Evolutionary conservation across 2,797 vertebrate species (phyloP).

Genomic region (Acrossocheilus fasciatus): DNA sequence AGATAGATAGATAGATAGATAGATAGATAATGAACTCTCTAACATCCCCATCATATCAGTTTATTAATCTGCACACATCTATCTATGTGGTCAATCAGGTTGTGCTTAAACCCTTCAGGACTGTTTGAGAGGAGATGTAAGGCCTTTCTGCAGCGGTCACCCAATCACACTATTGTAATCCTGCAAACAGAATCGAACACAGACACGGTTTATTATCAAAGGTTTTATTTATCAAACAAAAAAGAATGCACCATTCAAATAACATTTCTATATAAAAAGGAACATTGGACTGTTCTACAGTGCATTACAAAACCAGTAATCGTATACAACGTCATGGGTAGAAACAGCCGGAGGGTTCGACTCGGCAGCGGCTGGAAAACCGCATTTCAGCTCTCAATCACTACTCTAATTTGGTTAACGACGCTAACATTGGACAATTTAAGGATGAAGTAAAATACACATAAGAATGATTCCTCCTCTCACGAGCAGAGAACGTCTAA

Average conservation of each 20-base stretch:
- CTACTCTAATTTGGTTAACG: slow-evolving; percentile 92
- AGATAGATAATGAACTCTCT: not conserved
- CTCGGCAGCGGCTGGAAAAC: slow-evolving; percentile 69
- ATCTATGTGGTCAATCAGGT: not conserved
- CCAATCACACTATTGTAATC: not conserved
- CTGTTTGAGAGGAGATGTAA: not conserved
- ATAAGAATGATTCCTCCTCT: slow-evolving; percentile 67
- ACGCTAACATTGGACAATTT: slow-evolving; percentile 81
- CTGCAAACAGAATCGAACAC: not conserved
- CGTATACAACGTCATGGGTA: slow-evolving; percentile 91
- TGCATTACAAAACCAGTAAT: slow-evolving; percentile 93
- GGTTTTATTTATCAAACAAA: slow-evolving; percentile 97
- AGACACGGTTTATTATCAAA: slow-evolving; percentile 89
- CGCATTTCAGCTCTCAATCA: slow-evolving; percentile 86
- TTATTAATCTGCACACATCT: not conserved
- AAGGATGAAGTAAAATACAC: slow-evolving; percentile 78
- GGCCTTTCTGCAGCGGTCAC: not conserved
- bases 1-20: not conserved
- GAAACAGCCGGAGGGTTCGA: slow-evolving; percentile 80
- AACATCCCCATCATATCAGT: not conserved
- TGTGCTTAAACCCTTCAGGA: not conserved
- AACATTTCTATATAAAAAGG: slow-evolving; percentile 97
- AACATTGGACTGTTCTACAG: slow-evolving; percentile 93
- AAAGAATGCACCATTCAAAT: slow-evolving; percentile 93
- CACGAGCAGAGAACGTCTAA: not conserved